Evolutionary conservation across 2,113 vertebrate genomes (phyloP).

Genomic region (Mormoops blainvillei): DNA sequence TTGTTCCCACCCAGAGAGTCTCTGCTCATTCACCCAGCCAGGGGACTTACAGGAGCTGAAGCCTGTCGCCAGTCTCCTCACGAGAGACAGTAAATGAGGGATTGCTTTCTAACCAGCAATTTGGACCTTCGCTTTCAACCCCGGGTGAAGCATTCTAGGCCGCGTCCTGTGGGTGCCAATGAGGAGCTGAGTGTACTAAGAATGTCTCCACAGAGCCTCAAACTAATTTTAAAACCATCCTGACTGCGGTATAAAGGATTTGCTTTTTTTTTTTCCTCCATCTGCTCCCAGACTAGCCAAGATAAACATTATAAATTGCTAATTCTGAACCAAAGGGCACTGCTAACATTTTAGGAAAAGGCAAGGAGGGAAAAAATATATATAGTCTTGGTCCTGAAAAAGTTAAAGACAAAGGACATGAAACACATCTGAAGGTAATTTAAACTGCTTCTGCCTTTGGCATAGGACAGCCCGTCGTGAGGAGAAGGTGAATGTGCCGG

Average conservation of each 20-base stretch:
- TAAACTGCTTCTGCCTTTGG: neutral
- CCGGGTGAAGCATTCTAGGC: neutral
- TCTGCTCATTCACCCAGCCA: neutral
- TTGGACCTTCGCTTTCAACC: neutral
- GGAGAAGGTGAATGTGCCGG: rapidly evolving
- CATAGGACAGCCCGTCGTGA: rapidly evolving
- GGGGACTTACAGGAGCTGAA: neutral
- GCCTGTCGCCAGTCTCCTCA: neutral
- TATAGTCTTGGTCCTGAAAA: neutral
- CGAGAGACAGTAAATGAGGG: neutral
- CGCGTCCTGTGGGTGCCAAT: neutral
- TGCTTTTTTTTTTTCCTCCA: neutral
- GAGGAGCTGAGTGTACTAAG: neutral
- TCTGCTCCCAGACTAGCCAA: neutral
- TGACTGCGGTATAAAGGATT: neutral
- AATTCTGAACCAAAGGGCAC: neutral
- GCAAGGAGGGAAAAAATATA: neutral
- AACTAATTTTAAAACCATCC: constrained; percentile 5
- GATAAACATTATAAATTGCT: constrained; percentile 41
- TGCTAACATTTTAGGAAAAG: neutral
- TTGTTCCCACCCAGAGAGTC: neutral
- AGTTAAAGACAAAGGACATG: neutral
- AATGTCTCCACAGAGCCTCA: neutral
- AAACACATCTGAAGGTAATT: neutral
- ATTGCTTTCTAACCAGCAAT: neutral